A percentile compares a stretch with the other conserved stretches of the same genome.
Evolutionary conservation across 1,140 invertebrate species (phyloP).

Genomic region (Drosophila arizonae): DNA sequence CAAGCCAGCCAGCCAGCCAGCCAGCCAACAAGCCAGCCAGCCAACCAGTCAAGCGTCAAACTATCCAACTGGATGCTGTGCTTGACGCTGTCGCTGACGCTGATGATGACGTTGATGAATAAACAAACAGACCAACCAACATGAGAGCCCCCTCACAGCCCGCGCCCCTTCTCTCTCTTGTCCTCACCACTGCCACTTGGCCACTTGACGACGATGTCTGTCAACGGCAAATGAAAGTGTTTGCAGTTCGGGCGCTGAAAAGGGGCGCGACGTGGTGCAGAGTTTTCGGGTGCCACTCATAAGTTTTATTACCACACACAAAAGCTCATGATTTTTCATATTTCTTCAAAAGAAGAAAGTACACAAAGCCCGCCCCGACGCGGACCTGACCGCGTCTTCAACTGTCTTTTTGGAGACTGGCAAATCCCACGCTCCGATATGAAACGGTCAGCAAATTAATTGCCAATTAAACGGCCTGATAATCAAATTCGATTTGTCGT

Average conservation of each 20-base stretch:
- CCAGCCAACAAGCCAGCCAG: conserved; percentile 19
- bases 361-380: conserved; percentile 16
- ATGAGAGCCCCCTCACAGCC: conserved; percentile 17
- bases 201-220: conserved; percentile 74
- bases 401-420: conserved; percentile 18
- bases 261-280: conserved; percentile 35
- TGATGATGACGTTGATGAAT: conserved; percentile 58
- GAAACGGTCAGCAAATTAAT: conserved; percentile 42
- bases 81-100: conserved; percentile 27
- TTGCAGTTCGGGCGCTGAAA: conserved; percentile 25
- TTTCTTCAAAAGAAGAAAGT: conserved; percentile 52
- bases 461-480: conserved; percentile 47
- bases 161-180: conserved; percentile 11
- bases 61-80: conserved; percentile 49
- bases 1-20: conserved; percentile 11
- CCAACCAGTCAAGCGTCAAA: conserved; percentile 25
- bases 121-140: conserved; percentile 55
- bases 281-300: conserved; percentile 58
- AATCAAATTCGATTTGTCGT: conserved; percentile 32
- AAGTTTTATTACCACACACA: conserved; percentile 61
- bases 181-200: conserved; percentile 38
- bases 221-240: conserved; percentile 64
- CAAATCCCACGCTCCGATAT: conserved; percentile 44
- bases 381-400: conserved; percentile 17
- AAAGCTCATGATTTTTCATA: conserved; percentile 57